Base-by-base conservation (phyloP, 1,140 invertebrate genomes). In the Sinella curviseta region DNA sequence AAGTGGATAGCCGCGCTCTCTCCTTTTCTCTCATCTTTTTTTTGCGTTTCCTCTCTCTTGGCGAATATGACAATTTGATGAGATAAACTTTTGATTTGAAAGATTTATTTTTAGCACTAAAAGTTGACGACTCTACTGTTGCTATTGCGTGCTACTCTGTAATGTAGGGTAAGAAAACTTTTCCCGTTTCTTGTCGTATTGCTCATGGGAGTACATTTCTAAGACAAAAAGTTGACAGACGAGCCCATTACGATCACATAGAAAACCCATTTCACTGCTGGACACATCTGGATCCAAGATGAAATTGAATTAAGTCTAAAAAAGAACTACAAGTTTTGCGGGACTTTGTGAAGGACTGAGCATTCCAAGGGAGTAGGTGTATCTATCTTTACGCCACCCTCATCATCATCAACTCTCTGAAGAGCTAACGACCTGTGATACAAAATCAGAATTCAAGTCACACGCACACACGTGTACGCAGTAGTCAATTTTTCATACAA, bases 101-200 rank as follows among this genome's bases (percentile, higher is more conserved):
- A 60, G 57, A 60, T 60, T 60, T 60, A 60, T 60, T 60, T 60
- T 60, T 60, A 60, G 57, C 24, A 14, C 17, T 48, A 17, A 48
- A 17, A 48, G 17, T 48, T 48, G 39, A 48, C 4, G 17, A 48
- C 4, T 4, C 17, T 48, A 8, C 39, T 8, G 39, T 17, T 48
- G n/a, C n/a, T n/a, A n/a, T n/a, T n/a, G n/a, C n/a, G n/a, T n/a
- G n/a, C n/a, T n/a, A n/a, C n/a, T n/a, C n/a, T n/a, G n/a, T n/a
- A n/a, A n/a, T n/a, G n/a, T n/a, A n/a, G n/a, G n/a, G n/a, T n/a
- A n/a, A n/a, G n/a, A n/a, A n/a, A n/a, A n/a, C n/a, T n/a, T n/a
- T n/a, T n/a, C n/a, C n/a, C n/a, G n/a, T n/a, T n/a, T n/a, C n/a
- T n/a, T n/a, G n/a, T n/a, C n/a, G n/a, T n/a, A n/a, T 48, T 48